phyloP scores from a whole-genome alignment of 1,140 invertebrate genomes.

The Drosophila ironensis region DNA sequence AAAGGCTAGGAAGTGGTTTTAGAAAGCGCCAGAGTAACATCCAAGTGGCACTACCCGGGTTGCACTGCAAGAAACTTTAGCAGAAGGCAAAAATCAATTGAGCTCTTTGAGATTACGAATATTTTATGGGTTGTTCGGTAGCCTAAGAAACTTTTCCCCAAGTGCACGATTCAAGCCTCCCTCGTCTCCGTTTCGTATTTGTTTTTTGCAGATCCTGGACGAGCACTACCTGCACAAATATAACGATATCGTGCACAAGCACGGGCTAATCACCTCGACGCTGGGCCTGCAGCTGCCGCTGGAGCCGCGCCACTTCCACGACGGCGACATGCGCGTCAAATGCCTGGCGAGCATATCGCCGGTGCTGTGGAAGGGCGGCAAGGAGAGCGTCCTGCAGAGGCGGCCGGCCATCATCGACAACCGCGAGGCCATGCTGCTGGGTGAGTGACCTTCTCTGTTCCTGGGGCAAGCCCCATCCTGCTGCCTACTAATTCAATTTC shows the following conservation, averaged over 20 bases:
- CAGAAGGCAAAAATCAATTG: no score
- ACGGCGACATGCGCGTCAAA: slow-evolving; percentile 84
- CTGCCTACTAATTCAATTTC: slow-evolving; percentile 17
- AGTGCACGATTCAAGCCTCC: slow-evolving; percentile 15
- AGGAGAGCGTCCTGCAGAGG: slow-evolving; percentile 83
- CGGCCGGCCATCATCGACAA: slow-evolving; percentile 83
- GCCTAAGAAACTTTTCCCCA: background rate
- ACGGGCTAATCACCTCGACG: slow-evolving; percentile 84
- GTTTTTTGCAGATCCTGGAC: slow-evolving; percentile 82
- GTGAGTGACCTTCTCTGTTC: slow-evolving; percentile 76
- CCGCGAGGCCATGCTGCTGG: slow-evolving; percentile 84
- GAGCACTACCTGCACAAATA: slow-evolving; percentile 82
- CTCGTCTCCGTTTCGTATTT: slow-evolving; percentile 6
- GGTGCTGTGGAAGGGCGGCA: slow-evolving; percentile 84
- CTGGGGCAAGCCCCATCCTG: background rate
- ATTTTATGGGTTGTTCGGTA: no score
- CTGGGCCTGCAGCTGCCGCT: slow-evolving; percentile 84
- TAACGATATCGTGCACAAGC: slow-evolving; percentile 83
- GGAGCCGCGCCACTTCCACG: slow-evolving; percentile 83
- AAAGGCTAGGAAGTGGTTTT: background rate
- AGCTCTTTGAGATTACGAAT: no score
- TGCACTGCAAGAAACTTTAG: background rate
- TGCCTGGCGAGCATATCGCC: slow-evolving; percentile 85
- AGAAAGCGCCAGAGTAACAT: no score
- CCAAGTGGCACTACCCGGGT: no score